These are phyloP conservation scores for Sebastiscus albofasciatus DNA, from an alignment of 2,797 vertebrate genomes.

Conservation along the genomic window DNA sequence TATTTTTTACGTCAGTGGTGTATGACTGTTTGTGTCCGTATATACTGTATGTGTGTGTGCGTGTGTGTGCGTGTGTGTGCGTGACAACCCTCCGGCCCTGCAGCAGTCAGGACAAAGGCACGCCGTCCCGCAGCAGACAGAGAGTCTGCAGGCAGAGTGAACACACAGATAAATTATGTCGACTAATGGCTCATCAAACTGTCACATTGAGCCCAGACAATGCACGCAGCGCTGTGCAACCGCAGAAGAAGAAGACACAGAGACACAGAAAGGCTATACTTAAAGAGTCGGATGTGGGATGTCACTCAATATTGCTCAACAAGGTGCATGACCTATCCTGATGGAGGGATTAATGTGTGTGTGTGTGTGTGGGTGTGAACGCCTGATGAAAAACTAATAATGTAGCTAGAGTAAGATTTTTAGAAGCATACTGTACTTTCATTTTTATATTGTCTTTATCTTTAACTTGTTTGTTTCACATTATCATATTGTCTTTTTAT, in stretches of 20 bases:
- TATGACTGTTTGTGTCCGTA: conserved; percentile 15
- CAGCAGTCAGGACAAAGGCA: conserved; percentile 57
- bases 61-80: background rate
- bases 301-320: conserved; percentile 40
- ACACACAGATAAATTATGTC: conserved; percentile 67
- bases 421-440: background rate
- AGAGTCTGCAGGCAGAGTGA: conserved; percentile 61
- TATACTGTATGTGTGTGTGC: conserved; percentile 8
- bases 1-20: background rate
- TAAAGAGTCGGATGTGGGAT: conserved; percentile 46
- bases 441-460: background rate
- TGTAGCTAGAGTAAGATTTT: background rate
- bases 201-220: conserved; percentile 61
- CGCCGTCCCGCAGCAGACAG: conserved; percentile 60
- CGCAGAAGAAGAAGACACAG: conserved; percentile 36
- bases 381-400: background rate
- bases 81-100: background rate
- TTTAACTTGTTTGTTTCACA: background rate
- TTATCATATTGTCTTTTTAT: background rate
- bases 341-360: conserved; percentile 7
- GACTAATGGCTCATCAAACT: conserved; percentile 76
- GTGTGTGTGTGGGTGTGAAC: background rate
- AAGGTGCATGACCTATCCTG: background rate
- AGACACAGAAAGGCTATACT: conserved; percentile 43
- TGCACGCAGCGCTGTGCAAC: conserved; percentile 36